Percentiles rank a stretch among this genome's conserved stretches.
Evolutionary conservation across 2,113 vertebrate species (phyloP).

Genomic region (Phylloscopus trochilus): DNA sequence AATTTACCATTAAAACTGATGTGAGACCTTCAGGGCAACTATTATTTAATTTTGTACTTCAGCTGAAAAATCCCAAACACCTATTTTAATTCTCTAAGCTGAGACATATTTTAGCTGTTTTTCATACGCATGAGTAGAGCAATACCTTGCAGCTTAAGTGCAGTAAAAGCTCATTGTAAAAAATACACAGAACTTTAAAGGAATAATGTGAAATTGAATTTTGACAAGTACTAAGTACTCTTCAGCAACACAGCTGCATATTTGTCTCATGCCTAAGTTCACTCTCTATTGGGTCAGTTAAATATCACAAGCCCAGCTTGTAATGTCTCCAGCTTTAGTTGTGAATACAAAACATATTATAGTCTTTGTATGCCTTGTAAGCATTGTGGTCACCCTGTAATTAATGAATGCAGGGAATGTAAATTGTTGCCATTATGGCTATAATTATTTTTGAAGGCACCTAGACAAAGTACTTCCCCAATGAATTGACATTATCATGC

Average conservation of each 20-base stretch:
- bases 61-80: neutral
- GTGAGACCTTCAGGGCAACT: neutral
- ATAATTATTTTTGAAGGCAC: conserved; percentile 31
- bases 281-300: neutral
- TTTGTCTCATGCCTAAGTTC: neutral
- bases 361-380: neutral
- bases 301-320: neutral
- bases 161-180: neutral
- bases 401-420: neutral
- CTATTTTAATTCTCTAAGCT: neutral
- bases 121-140: neutral
- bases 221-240: neutral
- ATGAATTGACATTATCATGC: neutral
- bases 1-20: neutral
- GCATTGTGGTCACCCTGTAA: neutral
- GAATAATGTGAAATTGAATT: neutral
- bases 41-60: neutral
- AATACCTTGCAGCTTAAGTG: neutral
- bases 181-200: neutral
- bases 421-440: neutral
- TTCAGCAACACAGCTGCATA: neutral
- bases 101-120: neutral
- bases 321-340: neutral
- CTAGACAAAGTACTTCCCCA: neutral
- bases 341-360: neutral